Percentiles rank a stretch among this genome's conserved stretches.
These are phyloP conservation scores for Brachypalpus laphriformis DNA, from an alignment of 2,888 invertebrate species.

Conservation along the genomic window DNA sequence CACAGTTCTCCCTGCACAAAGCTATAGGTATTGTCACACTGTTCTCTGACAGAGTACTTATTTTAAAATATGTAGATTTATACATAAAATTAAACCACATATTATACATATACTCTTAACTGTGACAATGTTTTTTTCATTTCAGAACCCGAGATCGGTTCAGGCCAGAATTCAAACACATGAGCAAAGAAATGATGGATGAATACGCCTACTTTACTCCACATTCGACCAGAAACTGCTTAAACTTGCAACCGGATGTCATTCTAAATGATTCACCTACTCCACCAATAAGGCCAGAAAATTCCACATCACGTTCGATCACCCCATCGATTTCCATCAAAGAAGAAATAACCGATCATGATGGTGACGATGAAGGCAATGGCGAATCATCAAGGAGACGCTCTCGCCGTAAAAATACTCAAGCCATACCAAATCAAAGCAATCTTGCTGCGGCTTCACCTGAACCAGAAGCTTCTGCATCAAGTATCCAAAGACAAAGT, in stretches of 20 bases:
- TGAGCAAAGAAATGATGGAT: constrained; percentile 25
- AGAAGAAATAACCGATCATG: constrained; percentile 77
- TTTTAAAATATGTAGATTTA: too few relatives aligned
- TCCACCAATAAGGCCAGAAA: neutral
- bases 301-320: constrained; percentile 77
- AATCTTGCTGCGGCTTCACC: neutral
- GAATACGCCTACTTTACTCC: constrained; percentile 19
- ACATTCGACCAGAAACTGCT: constrained; percentile 6
- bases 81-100: too few relatives aligned
- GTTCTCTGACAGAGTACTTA: too few relatives aligned
- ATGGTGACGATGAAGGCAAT: constrained; percentile 37
- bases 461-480: constrained; percentile 23
- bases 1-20: too few relatives aligned
- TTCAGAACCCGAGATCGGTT: constrained; percentile 57
- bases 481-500: constrained; percentile 33
- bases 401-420: neutral
- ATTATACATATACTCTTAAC: too few relatives aligned
- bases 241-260: constrained; percentile 40
- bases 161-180: neutral
- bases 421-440: constrained; percentile 5
- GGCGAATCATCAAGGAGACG: neutral
- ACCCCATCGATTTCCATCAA: constrained; percentile 81
- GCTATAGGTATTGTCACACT: too few relatives aligned
- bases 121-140: neutral
- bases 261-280: constrained; percentile 42